Conservation (phyloP, 2,797 vertebrate species). For the Sitta carolinensis region DNA sequence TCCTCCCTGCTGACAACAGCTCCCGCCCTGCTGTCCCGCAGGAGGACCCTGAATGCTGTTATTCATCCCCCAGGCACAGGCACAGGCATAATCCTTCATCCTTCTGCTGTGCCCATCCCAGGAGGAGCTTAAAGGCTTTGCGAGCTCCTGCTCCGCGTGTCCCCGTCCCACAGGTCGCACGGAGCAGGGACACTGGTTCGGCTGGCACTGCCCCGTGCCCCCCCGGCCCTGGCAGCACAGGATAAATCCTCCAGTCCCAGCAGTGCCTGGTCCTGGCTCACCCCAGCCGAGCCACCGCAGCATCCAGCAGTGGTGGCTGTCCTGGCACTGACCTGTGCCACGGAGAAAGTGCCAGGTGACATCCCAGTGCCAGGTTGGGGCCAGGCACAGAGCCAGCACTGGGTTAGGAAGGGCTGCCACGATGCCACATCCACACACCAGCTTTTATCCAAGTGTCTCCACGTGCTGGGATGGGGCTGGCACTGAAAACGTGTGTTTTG, state of each 20-base stretch:
- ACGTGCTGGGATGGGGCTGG: fast-evolving
- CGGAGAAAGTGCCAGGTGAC: background rate
- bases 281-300: background rate
- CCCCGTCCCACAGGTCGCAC: fast-evolving
- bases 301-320: background rate
- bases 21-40: background rate
- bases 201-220: background rate
- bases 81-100: background rate
- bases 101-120: background rate
- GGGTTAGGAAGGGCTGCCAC: background rate
- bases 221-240: background rate
- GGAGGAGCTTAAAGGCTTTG: slow-evolving; percentile 44
- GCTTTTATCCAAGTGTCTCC: background rate
- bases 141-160: fast-evolving
- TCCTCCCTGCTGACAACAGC: background rate
- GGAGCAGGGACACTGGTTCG: background rate
- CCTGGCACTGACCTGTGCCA: background rate
- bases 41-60: background rate
- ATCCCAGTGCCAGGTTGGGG: background rate
- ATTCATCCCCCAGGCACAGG: background rate
- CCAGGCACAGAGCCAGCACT: background rate
- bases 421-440: background rate
- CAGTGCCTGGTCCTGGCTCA: background rate
- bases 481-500: background rate
- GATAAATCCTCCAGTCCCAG: background rate